A percentile compares a stretch with the other conserved stretches of the same genome.
phyloP scores from a whole-genome alignment of 2,888 invertebrate genomes.

The Emesis castigata region DNA sequence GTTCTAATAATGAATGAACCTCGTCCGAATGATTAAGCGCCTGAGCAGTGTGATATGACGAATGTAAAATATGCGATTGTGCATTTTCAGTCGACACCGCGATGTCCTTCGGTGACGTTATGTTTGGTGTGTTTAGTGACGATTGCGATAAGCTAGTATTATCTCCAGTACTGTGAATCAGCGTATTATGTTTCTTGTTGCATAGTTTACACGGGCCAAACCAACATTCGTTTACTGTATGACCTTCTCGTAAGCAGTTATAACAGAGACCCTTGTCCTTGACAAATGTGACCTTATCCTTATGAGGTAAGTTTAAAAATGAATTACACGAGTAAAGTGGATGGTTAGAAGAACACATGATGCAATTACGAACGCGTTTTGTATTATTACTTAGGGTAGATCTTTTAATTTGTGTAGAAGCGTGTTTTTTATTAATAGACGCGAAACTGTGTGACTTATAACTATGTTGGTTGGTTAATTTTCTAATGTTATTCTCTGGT shows the following conservation, averaged over 20 bases:
- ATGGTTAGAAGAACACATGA: conserved; percentile 32
- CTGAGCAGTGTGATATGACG: too few relatives aligned
- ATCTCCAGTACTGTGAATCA: not conserved
- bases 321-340: conserved; percentile 21
- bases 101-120: too few relatives aligned
- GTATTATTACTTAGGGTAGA: too few relatives aligned
- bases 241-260: conserved; percentile 31
- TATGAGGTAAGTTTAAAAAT: conserved; percentile 2
- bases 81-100: too few relatives aligned
- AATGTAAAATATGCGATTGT: too few relatives aligned
- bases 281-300: conserved; percentile 19
- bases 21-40: too few relatives aligned
- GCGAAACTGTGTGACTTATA: too few relatives aligned
- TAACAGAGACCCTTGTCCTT: conserved; percentile 21
- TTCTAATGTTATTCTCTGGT: not conserved
- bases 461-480: too few relatives aligned
- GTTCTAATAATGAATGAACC: not conserved
- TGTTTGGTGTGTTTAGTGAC: not conserved
- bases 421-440: too few relatives aligned
- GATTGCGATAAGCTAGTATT: conserved; percentile 15
- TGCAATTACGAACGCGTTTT: not conserved
- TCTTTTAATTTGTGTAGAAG: too few relatives aligned
- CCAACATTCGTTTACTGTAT: conserved; percentile 5
- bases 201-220: conserved; percentile 46
- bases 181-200: conserved; percentile 38